phyloP scores from a whole-genome alignment of 2,888 invertebrate species.

The Halictus ligatus region DNA sequence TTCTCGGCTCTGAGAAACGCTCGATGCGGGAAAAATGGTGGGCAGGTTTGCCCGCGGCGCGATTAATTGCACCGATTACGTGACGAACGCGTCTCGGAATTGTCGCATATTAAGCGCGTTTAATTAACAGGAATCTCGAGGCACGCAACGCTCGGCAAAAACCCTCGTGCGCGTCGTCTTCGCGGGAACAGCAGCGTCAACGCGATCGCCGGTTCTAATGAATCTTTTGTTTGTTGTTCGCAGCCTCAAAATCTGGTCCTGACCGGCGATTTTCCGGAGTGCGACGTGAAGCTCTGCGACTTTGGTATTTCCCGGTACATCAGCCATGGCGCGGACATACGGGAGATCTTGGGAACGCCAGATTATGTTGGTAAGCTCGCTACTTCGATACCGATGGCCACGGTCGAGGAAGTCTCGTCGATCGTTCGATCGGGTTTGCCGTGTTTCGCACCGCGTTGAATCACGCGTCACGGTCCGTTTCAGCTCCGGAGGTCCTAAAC shows the following conservation, averaged over 20 bases:
- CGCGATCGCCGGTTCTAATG: constrained; percentile 3
- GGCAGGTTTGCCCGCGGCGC: constrained; percentile 44
- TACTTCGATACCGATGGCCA: neutral
- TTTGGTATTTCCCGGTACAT: constrained; percentile 97
- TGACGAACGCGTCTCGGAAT: constrained; percentile 58
- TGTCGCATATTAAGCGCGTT: constrained; percentile 66
- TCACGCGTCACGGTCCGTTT: constrained; percentile 62
- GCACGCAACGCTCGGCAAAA: constrained; percentile 63
- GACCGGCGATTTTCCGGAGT: constrained; percentile 90
- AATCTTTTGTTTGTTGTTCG: constrained; percentile 67
- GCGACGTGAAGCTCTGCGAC: constrained; percentile 95
- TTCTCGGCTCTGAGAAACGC: neutral
- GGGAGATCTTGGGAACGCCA: constrained; percentile 97
- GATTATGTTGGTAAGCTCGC: constrained; percentile 95
- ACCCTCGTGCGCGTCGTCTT: constrained; percentile 10
- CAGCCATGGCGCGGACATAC: constrained; percentile 95
- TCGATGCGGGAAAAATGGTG: constrained; percentile 18
- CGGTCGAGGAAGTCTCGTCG: neutral
- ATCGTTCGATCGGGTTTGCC: neutral
- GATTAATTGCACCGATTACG: constrained; percentile 70
- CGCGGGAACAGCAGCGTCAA: constrained; percentile 32
- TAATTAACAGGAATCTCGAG: constrained; percentile 59
- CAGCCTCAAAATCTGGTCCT: constrained; percentile 98
- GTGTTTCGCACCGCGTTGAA: neutral
- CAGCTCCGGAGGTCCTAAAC: constrained; percentile 96